Evolutionary conservation across 2,797 vertebrate species (phyloP).

Genomic region (Aphelocoma californica): DNA sequence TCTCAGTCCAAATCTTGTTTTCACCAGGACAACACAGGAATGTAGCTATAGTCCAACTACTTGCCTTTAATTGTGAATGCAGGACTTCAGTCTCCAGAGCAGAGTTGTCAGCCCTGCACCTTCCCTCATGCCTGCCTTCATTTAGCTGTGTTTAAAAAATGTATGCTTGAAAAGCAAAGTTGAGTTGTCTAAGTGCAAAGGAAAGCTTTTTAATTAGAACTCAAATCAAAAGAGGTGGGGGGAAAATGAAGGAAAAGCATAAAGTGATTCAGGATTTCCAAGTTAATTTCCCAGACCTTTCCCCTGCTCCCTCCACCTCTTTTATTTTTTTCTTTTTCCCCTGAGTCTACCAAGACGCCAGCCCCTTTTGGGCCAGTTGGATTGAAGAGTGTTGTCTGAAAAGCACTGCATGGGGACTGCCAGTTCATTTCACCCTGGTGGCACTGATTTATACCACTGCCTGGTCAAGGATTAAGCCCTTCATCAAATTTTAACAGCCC

Average conservation of each 20-base stretch:
- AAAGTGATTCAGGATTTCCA: neutral
- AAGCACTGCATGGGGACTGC: neutral
- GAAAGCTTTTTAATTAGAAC: constrained; percentile 30
- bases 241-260: neutral
- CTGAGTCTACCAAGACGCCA: neutral
- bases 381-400: neutral
- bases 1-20: neutral
- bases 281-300: neutral
- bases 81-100: neutral
- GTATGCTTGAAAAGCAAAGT: constrained; percentile 48
- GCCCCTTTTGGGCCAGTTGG: neutral
- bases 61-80: neutral
- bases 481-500: constrained; percentile 42
- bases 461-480: constrained; percentile 40
- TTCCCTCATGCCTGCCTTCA: neutral
- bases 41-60: neutral
- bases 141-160: constrained; percentile 16
- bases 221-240: neutral
- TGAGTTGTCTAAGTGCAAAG: constrained; percentile 11
- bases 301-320: accelerated
- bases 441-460: neutral
- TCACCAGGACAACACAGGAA: neutral
- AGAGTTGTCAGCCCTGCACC: neutral
- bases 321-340: neutral
- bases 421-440: constrained; percentile 12